Base-by-base conservation (phyloP, 2,888 invertebrate species). In the Drosophila acutilabella region DNA sequence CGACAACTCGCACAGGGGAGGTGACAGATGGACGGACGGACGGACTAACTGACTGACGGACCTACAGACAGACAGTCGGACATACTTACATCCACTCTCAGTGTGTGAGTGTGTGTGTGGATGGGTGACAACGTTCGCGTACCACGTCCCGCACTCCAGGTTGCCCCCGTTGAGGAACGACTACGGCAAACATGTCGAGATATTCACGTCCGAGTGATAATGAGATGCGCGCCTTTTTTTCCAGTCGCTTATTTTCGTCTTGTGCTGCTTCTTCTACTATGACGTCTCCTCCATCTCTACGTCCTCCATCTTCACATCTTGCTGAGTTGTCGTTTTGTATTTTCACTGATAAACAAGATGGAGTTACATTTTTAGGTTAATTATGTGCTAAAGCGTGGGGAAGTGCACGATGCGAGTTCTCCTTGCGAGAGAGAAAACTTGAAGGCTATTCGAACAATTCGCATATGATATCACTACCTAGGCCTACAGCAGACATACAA, bases 351-450 rank as follows among this genome's bases (percentile, higher is more conserved):
- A 89, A 88, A 88, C 80, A 90, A 88, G 88, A 88, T 86, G 88
- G 84, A 91, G 89, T 89, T 88, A 89, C 88, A 89, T 89, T 91
- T 91, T 91, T 90, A 87, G 91, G 91, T 90, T 91, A 91, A 91
- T 90, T 89, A 90, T 86, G 91, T 90, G 91, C 89, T 90, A 91
- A 91, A 88, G 88, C 81, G 76, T 81, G 80, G 78, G 82, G 61
- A 77, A 71, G 60, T 42, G 51, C 51, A 51, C 64, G 57, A 36
- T 8, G 8, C 36, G 13, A 41, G 42, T 44, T 64, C 72, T 68
- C 77, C 77, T 71, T 68, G 73, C 36, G 62, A n/a, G 44, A 59
- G 64, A 52, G 64, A 68, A 56, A 73, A 48, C 48, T n/a, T 52
- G 54, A 69, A 69, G 64, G 58, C 72, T 30, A 42, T 54, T 42